A percentile compares a stretch with the other conserved stretches of the same genome.
Conservation (phyloP, 2,113 vertebrate genomes). For the Elaphurus davidianus region DNA sequence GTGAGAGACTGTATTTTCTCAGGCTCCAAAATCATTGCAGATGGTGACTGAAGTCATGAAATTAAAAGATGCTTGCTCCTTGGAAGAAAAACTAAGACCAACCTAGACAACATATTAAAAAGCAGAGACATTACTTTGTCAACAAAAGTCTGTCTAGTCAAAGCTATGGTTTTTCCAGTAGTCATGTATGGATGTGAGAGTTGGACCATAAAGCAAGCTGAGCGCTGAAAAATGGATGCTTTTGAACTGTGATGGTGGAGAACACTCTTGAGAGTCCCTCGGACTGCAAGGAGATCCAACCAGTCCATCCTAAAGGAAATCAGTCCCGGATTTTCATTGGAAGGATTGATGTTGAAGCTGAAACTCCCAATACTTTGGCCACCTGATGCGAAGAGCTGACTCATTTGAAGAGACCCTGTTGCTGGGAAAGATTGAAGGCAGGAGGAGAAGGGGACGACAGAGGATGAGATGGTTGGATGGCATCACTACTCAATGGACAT, state of each 20-base stretch:
- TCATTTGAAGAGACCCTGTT: not conserved
- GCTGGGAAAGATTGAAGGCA: not conserved
- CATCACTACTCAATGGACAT: rapidly evolving
- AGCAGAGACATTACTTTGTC: not conserved
- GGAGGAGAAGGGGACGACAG: rapidly evolving
- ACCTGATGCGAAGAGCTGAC: not conserved
- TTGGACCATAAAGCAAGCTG: not conserved
- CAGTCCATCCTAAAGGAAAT: not conserved
- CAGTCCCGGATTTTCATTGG: not conserved
- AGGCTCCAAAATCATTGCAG: not conserved
- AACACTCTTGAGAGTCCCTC: not conserved
- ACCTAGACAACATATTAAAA: not conserved
- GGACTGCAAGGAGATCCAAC: not conserved
- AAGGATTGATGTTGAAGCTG: not conserved
- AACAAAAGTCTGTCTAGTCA: not conserved
- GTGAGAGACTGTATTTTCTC: not conserved
- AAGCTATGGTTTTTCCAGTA: rapidly evolving
- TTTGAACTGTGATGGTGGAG: not conserved
- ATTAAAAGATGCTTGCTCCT: not conserved
- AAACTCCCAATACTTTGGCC: not conserved
- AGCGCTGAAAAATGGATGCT: rapidly evolving
- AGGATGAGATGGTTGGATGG: not conserved
- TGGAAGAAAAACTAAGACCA: not conserved
- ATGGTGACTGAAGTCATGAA: not conserved
- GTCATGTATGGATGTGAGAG: not conserved